Evolutionary conservation across 64 coral and sea anemone species (phyloP).

Genomic region (Cladopsammia gracilis): DNA sequence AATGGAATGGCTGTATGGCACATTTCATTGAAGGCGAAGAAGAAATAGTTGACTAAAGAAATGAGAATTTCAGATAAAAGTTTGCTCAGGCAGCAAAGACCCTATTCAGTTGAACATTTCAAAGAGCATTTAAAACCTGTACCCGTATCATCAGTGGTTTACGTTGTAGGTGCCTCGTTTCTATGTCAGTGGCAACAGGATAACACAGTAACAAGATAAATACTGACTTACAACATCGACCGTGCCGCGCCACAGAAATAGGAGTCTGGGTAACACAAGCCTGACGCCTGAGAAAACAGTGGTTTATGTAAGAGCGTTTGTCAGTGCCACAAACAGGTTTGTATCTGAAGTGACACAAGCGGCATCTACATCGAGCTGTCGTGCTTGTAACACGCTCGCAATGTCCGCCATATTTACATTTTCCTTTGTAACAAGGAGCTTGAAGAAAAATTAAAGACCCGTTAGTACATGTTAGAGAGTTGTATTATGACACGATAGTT

Average conservation of each 20-base stretch:
- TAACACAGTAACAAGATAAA: not conserved
- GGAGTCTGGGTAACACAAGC: constrained; percentile 16
- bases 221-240: constrained; percentile 27
- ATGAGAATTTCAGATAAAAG: not conserved
- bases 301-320: constrained; percentile 13
- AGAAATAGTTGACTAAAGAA: not conserved
- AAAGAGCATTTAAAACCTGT: no score
- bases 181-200: no score
- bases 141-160: no score
- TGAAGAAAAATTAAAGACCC: not conserved
- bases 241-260: constrained; percentile 10
- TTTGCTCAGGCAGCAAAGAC: no score
- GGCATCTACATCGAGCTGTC: constrained; percentile 25
- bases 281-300: constrained; percentile 35
- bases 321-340: constrained; percentile 48
- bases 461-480: not conserved
- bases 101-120: no score
- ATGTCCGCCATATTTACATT: constrained; percentile 23
- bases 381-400: constrained; percentile 19
- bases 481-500: no score
- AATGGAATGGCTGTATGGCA: no score
- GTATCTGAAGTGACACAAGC: constrained; percentile 33
- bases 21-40: not conserved
- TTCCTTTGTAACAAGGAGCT: constrained; percentile 36
- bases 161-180: no score